Evolutionary conservation across 2,888 invertebrate genomes (phyloP).

Genomic region (Chrysodeixis includens): DNA sequence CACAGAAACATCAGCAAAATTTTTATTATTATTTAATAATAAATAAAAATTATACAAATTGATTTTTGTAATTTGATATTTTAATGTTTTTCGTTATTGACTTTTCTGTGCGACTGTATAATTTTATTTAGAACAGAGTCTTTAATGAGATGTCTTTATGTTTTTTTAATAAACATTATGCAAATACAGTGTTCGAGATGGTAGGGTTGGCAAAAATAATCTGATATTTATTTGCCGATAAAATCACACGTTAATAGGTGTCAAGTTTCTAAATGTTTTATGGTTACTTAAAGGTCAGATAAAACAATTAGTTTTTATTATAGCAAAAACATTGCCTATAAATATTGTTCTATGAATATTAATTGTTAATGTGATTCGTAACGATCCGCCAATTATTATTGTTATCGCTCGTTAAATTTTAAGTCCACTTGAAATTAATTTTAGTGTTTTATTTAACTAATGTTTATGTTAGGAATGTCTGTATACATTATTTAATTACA

Average conservation of each 20-base stretch:
- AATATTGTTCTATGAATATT: not conserved
- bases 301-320: slow-evolving; percentile 3
- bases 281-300: not conserved
- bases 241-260: slow-evolving; percentile 9
- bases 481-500: too few species aligned
- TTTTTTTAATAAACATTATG: slow-evolving; percentile 72
- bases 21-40: slow-evolving; percentile 35
- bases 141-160: slow-evolving; percentile 63
- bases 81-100: slow-evolving; percentile 22
- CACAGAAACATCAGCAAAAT: slow-evolving; percentile 26
- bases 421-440: not conserved
- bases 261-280: slow-evolving; percentile 7
- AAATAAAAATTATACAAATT: slow-evolving; percentile 27
- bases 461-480: too few species aligned
- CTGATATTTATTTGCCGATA: slow-evolving; percentile 15
- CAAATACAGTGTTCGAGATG: slow-evolving; percentile 56
- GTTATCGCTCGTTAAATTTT: slow-evolving; percentile 1
- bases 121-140: slow-evolving; percentile 28
- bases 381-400: slow-evolving; percentile 2
- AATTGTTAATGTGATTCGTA: not conserved
- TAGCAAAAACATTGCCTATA: slow-evolving; percentile 1
- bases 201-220: slow-evolving; percentile 42
- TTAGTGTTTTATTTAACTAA: too few species aligned
- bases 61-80: slow-evolving; percentile 44
- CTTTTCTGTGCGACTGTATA: slow-evolving; percentile 33